Conservation (phyloP, 2,888 invertebrate species). For the Aphidoletes aphidimyza region DNA sequence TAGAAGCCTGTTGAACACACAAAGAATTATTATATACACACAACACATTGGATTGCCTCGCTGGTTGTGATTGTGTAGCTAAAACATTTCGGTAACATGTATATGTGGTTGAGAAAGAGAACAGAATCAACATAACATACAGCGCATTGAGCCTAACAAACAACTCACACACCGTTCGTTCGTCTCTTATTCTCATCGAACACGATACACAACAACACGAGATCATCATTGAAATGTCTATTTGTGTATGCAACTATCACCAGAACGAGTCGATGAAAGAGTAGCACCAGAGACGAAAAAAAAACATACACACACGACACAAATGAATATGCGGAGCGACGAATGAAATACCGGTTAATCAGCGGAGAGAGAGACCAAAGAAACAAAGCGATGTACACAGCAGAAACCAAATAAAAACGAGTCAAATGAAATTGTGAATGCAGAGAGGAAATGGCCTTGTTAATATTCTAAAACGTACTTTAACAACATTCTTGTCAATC, state of each 20-base stretch:
- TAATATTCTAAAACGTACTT: constrained; percentile 39
- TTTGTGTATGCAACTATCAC: constrained; percentile 39
- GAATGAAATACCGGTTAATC: constrained; percentile 44
- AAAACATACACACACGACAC: no score
- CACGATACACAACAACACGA: neutral
- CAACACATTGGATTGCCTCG: neutral
- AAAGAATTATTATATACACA: neutral
- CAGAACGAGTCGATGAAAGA: neutral
- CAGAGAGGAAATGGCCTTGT: constrained; percentile 36
- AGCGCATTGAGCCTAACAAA: no score
- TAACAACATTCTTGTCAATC: neutral
- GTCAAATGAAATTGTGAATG: neutral
- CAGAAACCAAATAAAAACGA: neutral
- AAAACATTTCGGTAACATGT: constrained; percentile 29
- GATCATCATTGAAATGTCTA: neutral
- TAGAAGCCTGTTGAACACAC: constrained; percentile 38
- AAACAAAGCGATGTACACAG: neutral
- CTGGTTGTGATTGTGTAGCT: neutral
- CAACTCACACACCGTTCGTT: no score
- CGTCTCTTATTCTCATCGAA: no score
- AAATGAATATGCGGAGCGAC: constrained; percentile 19
- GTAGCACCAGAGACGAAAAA: neutral
- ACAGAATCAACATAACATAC: neutral
- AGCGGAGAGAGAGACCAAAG: neutral
- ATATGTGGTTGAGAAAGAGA: constrained; percentile 48